Evolutionary conservation across 2,888 invertebrate genomes (phyloP), one percentile per base, ranked within the genome.

Genomic region (Parthenolecanium corni): DNA sequence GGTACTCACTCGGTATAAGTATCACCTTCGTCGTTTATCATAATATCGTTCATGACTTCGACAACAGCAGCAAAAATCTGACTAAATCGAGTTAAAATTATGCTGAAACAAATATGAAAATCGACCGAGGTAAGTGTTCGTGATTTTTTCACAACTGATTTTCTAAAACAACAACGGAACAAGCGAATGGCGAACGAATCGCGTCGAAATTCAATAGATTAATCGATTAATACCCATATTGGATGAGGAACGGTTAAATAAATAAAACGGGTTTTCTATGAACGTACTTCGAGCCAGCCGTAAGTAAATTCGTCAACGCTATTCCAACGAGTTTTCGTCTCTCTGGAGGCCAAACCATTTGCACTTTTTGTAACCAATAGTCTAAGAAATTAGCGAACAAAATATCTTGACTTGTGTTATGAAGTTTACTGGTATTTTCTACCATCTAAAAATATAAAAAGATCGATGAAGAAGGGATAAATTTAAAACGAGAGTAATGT

Each of bases 251-350:
- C n/a, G n/a, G n/a, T n/a, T n/a, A n/a, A n/a, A n/a, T n/a, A n/a
- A n/a, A n/a, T n/a, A n/a, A n/a, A 31, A 31, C 31, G 4, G 4
- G 4, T 31, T 31, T 31, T 3, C 31, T 16, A 18, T 20, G 52
- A 16, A 20, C 52, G 24, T 25, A 72, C 73, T 68, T 70, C 64
- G 67, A 71, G 66, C 69, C 71, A 61, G 67, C 70, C 62, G 69
- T 71, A 56, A 74, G 70, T 62, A 73, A 68, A 56, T 77, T 76
- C 11, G 76, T 72, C 38, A 78, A 69, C 12, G 76, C 79, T 73
- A 81, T 73, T 74, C 85, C 85, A 67, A 89, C 80, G 31, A 94
- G 78, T 74, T 95, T 95, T 70, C 86, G 81, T 73, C 86, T 81
- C 70, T 90, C 89, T 9, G 83, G 79, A 68, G 88, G 86, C 0